Evolutionary conservation across 2,113 vertebrate species (phyloP).

Genomic region (Peromyscus polionotus): DNA sequence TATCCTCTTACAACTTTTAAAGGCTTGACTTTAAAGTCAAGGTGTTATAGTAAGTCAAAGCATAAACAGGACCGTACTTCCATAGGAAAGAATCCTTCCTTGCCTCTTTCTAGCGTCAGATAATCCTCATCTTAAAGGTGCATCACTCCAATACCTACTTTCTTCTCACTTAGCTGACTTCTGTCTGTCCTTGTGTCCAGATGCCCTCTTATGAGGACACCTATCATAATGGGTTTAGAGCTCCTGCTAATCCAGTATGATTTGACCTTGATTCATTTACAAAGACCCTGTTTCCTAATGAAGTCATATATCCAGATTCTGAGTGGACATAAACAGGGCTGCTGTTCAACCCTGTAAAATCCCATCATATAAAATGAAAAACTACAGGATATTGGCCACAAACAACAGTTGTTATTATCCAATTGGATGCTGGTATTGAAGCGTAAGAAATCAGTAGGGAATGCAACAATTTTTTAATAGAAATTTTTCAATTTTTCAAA

Average conservation of each 20-base stretch:
- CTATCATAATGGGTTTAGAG: not conserved
- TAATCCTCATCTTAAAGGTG: not conserved
- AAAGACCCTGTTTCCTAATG: constrained; percentile 5
- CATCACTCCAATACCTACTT: not conserved
- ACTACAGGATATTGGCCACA: not conserved
- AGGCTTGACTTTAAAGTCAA: not conserved
- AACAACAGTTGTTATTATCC: constrained; percentile 16
- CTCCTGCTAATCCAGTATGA: not conserved
- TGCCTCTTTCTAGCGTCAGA: not conserved
- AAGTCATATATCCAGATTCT: not conserved
- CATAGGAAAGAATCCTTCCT: not conserved
- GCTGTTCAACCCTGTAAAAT: not conserved
- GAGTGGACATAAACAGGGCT: not conserved
- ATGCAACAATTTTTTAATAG: not conserved
- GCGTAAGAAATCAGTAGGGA: not conserved
- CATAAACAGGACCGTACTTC: not conserved
- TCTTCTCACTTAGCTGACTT: not conserved
- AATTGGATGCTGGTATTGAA: not conserved
- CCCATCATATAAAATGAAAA: constrained; percentile 23
- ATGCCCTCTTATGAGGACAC: not conserved
- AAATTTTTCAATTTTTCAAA: not conserved
- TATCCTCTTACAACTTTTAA: not conserved
- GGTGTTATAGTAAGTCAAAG: not conserved
- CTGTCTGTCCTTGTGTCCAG: constrained; percentile 6
- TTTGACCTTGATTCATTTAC: constrained; percentile 4